Conservation (phyloP, 2,113 vertebrate genomes). For the Pollachius pollachius region DNA sequence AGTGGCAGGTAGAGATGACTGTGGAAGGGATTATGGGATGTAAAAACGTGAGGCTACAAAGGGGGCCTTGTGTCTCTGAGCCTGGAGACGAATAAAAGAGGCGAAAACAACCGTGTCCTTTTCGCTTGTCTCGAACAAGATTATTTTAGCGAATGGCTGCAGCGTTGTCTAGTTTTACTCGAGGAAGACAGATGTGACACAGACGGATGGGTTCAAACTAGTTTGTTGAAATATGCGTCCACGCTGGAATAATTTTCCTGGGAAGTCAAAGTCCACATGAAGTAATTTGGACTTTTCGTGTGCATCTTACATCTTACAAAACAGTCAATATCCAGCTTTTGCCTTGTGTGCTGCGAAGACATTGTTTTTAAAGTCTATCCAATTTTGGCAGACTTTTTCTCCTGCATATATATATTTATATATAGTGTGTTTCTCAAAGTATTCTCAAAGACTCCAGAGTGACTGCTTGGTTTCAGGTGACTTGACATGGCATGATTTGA, state of each 20-base stretch:
- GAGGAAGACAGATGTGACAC: not conserved
- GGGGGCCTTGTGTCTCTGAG: conserved; percentile 26
- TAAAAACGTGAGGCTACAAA: conserved; percentile 22
- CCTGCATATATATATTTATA: too few species aligned
- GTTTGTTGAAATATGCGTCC: not conserved
- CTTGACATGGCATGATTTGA: not conserved
- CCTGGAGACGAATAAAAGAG: conserved; percentile 3
- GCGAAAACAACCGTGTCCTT: conserved; percentile 16
- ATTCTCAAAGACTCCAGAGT: too few species aligned
- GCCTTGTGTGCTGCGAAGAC: too few species aligned
- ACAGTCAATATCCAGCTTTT: too few species aligned
- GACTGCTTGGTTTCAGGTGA: too few species aligned
- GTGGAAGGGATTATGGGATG: conserved; percentile 30
- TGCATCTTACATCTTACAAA: too few species aligned
- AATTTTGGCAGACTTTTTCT: too few species aligned
- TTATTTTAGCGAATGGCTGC: conserved; percentile 6
- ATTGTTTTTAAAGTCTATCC: too few species aligned
- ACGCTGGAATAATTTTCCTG: not conserved
- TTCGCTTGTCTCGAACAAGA: conserved; percentile 25
- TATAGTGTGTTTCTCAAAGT: too few species aligned
- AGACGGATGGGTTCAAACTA: not conserved
- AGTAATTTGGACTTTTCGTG: too few species aligned
- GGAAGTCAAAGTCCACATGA: too few species aligned
- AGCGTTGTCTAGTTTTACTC: conserved; percentile 14
- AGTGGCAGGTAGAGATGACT: conserved; percentile 28